Percentiles rank a stretch among this genome's conserved stretches.
Conservation (phyloP, 2,888 invertebrate genomes). For the Andrena marginata region DNA sequence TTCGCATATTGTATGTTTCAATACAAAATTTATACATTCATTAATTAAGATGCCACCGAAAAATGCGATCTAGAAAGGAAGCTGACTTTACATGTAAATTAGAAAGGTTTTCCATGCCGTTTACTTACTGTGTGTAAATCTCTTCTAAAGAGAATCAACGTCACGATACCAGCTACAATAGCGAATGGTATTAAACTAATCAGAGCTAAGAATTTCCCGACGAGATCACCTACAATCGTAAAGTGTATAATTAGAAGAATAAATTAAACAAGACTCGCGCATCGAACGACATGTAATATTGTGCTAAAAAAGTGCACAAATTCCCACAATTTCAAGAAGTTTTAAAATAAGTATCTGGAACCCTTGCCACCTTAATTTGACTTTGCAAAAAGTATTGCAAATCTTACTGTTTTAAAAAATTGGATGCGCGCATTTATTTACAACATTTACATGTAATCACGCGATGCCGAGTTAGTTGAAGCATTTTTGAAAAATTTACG, state of each 20-base stretch:
- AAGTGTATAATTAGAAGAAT: background rate
- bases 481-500: conserved; percentile 3
- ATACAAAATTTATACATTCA: conserved; percentile 91
- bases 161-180: conserved; percentile 92
- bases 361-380: background rate
- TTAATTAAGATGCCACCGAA: conserved; percentile 92
- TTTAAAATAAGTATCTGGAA: background rate
- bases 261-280: background rate
- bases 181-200: conserved; percentile 94
- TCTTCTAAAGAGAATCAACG: conserved; percentile 94
- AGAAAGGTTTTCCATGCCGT: background rate
- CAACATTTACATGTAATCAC: conserved; percentile 5
- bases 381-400: background rate
- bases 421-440: background rate
- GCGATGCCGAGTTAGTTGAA: background rate
- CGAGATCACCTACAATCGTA: conserved; percentile 90
- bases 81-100: conserved; percentile 13
- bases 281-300: background rate
- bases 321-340: background rate
- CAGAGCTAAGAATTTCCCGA: conserved; percentile 94
- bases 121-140: conserved; percentile 95
- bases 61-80: conserved; percentile 90
- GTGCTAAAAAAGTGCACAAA: background rate
- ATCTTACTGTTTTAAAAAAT: background rate
- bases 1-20: conserved; percentile 94